Evolutionary conservation across 2,113 vertebrate species (phyloP).

Genomic region (Tupaia tana): DNA sequence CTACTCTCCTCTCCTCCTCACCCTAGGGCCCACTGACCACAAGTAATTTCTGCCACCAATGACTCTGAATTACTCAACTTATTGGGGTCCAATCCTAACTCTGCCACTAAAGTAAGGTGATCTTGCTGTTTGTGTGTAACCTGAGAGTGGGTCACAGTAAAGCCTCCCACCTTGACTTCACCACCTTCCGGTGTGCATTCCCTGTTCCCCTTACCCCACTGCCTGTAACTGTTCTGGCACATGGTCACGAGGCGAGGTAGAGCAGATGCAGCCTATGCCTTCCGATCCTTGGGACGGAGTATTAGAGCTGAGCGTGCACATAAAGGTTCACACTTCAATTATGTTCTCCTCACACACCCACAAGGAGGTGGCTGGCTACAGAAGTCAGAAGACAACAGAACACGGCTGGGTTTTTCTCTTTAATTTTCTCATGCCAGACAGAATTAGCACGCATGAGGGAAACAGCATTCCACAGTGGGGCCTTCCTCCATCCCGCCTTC

Average conservation of each 20-base stretch:
- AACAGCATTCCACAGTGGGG: too few relatives aligned
- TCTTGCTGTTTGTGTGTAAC: background rate
- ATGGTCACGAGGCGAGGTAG: background rate
- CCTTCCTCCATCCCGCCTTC: too few relatives aligned
- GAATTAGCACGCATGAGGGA: too few relatives aligned
- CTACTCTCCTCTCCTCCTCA: background rate
- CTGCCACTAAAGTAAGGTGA: background rate
- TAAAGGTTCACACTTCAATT: constrained; percentile 28
- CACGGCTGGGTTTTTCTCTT: background rate
- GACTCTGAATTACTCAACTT: constrained; percentile 20
- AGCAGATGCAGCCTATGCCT: background rate
- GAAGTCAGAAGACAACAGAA: background rate
- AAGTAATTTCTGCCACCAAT: constrained; percentile 21
- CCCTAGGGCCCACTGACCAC: background rate
- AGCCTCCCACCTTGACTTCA: background rate
- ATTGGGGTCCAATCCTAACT: background rate
- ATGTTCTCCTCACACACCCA: background rate
- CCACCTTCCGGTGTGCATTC: background rate
- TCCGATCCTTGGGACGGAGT: background rate
- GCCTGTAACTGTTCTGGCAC: background rate
- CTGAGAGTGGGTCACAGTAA: background rate
- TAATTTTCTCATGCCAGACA: background rate
- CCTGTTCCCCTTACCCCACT: background rate
- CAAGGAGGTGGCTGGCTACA: background rate
- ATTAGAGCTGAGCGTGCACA: constrained; percentile 16